Conservation (phyloP, 2,888 invertebrate genomes). For the Laothoe populi region DNA sequence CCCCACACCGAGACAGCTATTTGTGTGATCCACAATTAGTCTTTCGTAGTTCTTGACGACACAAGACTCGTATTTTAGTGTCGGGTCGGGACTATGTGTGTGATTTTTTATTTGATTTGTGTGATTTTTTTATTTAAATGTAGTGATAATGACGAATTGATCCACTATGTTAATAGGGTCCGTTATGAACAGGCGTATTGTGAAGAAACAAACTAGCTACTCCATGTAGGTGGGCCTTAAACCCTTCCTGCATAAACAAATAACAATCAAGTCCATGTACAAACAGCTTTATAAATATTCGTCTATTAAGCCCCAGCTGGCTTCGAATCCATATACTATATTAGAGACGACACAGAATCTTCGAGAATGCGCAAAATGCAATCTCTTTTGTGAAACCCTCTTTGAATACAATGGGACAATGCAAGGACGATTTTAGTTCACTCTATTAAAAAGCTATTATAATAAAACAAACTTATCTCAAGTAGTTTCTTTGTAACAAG, state of each 20-base stretch:
- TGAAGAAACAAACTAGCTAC: too few species aligned
- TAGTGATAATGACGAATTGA: too few species aligned
- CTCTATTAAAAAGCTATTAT: slow-evolving; percentile 78
- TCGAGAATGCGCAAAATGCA: slow-evolving; percentile 61
- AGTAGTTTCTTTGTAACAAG: background rate
- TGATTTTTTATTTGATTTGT: too few species aligned
- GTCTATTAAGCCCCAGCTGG: slow-evolving; percentile 46
- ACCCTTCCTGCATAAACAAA: background rate
- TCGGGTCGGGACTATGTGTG: too few species aligned
- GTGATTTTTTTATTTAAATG: too few species aligned
- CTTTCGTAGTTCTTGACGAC: too few species aligned
- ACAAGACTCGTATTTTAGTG: too few species aligned
- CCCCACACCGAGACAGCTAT: too few species aligned
- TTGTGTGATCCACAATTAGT: too few species aligned
- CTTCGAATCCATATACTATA: slow-evolving; percentile 42
- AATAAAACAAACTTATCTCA: slow-evolving; percentile 35
- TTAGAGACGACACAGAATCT: slow-evolving; percentile 48
- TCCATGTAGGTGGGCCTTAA: background rate
- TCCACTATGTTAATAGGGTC: too few species aligned
- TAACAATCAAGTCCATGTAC: background rate
- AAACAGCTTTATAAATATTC: background rate
- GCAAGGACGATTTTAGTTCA: slow-evolving; percentile 79
- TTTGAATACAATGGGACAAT: slow-evolving; percentile 74
- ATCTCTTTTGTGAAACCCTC: slow-evolving; percentile 67
- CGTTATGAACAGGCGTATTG: too few species aligned